phyloP scores from a whole-genome alignment of 2,888 invertebrate species.

The Chrysina gloriosa region DNA sequence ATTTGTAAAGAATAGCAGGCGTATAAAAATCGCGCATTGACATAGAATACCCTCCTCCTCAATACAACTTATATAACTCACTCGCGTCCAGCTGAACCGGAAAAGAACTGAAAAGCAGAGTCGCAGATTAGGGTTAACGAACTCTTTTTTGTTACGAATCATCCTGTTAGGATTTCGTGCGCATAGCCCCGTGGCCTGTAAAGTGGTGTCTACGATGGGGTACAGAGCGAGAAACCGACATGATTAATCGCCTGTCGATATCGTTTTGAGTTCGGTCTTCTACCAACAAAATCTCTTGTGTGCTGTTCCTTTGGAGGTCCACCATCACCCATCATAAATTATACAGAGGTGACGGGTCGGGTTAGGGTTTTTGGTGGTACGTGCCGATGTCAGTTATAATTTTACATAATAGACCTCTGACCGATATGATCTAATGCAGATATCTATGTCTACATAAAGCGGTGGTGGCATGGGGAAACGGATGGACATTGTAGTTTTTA shows the following conservation, averaged over 20 bases:
- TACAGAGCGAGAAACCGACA: constrained; percentile 27
- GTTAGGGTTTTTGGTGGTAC: constrained; percentile 19
- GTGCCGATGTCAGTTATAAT: constrained; percentile 20
- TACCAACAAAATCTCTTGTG: constrained; percentile 18
- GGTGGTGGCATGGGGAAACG: not conserved
- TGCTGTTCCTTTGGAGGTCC: constrained; percentile 19
- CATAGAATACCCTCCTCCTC: not conserved
- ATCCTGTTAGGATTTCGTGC: constrained; percentile 17
- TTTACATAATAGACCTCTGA: constrained; percentile 26
- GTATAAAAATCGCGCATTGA: not conserved
- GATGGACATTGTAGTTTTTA: constrained; percentile 28
- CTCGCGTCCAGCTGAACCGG: not conserved
- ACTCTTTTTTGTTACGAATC: constrained; percentile 16
- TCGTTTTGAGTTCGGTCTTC: constrained; percentile 31
- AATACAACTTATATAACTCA: constrained; percentile 12
- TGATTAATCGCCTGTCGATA: constrained; percentile 34
- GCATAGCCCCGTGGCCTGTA: not conserved
- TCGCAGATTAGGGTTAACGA: constrained; percentile 34
- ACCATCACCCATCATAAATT: constrained; percentile 27
- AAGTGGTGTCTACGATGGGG: constrained; percentile 5
- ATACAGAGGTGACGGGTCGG: constrained; percentile 25
- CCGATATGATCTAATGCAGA: constrained; percentile 24
- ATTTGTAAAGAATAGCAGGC: not conserved
- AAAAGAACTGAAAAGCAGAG: constrained; percentile 10
- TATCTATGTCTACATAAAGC: constrained; percentile 5